Evolutionary conservation across 2,113 vertebrate species (phyloP), one percentile per base, ranked within the genome.

Genomic region (Plecotus auritus): DNA sequence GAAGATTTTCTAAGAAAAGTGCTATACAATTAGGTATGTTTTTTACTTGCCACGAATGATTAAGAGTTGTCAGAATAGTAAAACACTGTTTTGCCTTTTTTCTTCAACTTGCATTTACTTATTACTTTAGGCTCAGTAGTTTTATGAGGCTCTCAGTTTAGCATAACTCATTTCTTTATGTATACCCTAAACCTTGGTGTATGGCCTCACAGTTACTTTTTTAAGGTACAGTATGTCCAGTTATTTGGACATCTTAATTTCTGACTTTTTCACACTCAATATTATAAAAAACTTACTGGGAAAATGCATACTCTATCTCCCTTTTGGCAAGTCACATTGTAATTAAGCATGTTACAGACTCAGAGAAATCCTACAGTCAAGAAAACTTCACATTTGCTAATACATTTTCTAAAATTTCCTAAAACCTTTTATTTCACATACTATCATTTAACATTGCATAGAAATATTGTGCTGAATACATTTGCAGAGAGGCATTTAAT

Each of bases 41-140:
- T 76, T 85, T 81, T 2, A 85, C 4, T 91, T 93, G 13, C 51
- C 35, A 5, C 47, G 73, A 82, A 73, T 77, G 72, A 92, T 88
- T 5, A 20, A 89, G 83, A 70, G 45, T 87, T 96, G 13, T 64
- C 49, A 81, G 61, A 81, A 76, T 64, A 93, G 35, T 77, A 74
- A 95, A 94, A 85, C 18, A 47, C 22, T 72, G 28, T 92, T 88
- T 94, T 92, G 49, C 28, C 47, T 85, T 93, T 93, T 90, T 40
- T 32, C 37, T 37, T 93, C 37, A 69, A 7, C 37, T 82, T 83
- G 4, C 37, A 77, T 88, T 96, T 90, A 7, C 51, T 88, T 86
- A 35, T 47, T 90, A 23, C 32, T 74, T 95, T 87, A 94, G 54
- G 37, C 5, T 49, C 45, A 20, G 32, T 22, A 78, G 16, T 23